Evolutionary conservation across 1,140 invertebrate species (phyloP).

Genomic region (Lepidurus packardi): DNA sequence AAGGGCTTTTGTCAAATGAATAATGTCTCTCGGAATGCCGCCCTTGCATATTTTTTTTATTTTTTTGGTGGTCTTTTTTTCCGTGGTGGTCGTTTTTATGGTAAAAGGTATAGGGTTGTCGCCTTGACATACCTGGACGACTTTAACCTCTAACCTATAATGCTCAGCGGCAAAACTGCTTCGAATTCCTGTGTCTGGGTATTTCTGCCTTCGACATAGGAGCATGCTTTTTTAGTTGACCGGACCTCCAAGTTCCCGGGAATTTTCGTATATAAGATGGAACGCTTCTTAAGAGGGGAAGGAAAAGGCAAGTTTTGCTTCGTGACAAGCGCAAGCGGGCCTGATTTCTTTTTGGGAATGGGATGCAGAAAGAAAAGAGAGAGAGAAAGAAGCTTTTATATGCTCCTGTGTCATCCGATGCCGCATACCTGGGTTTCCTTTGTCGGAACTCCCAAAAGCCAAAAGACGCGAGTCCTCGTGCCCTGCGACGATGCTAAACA

Average conservation of each 20-base stretch:
- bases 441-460: constrained; percentile 9
- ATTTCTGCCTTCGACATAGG: too few relatives aligned
- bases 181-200: too few relatives aligned
- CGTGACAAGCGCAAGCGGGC: neutral
- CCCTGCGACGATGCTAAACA: constrained; percentile 17
- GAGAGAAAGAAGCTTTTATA: constrained; percentile 11
- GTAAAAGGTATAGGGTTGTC: neutral
- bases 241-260: neutral
- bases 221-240: too few relatives aligned
- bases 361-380: neutral
- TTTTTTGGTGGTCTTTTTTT: neutral
- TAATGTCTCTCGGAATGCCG: neutral
- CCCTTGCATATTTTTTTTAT: neutral
- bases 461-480: neutral
- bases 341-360: neutral
- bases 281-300: neutral
- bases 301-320: neutral
- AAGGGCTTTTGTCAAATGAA: neutral
- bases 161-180: neutral
- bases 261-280: neutral
- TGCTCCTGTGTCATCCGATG: constrained; percentile 20
- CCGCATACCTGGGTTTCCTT: constrained; percentile 18
- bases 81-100: neutral
- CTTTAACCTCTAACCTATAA: constrained; percentile 19
- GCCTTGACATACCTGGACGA: constrained; percentile 2